Conservation (phyloP, 2,888 invertebrate species). For the Caenorhabditis sp. region DNA sequence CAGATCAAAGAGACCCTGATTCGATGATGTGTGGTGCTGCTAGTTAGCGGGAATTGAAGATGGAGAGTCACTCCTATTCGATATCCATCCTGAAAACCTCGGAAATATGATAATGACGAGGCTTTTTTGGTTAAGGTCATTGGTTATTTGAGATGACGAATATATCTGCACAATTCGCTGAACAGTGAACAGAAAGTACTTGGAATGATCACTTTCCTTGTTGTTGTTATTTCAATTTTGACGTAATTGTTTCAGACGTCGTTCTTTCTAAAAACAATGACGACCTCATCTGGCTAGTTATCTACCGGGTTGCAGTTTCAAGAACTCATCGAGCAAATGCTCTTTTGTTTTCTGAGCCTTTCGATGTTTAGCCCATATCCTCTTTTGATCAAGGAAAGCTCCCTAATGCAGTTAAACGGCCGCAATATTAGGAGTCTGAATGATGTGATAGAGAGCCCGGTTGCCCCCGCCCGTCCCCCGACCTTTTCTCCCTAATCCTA, state of each 20-base stretch:
- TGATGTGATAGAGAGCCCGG: slow-evolving; percentile 9
- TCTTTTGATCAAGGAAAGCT: slow-evolving; percentile 9
- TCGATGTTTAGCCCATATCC: background rate
- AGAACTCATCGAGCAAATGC: background rate
- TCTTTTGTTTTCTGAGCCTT: slow-evolving; percentile 21
- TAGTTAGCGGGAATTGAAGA: background rate
- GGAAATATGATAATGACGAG: background rate
- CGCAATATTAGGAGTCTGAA: background rate
- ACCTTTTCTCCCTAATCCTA: slow-evolving; percentile 23
- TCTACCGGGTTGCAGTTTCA: background rate
- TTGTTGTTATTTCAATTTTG: slow-evolving; percentile 14
- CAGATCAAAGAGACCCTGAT: slow-evolving; percentile 10
- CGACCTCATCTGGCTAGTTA: background rate
- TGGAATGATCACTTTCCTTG: background rate
- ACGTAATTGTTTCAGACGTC: slow-evolving; percentile 23
- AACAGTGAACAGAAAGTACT: background rate
- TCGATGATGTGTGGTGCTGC: background rate
- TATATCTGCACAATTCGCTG: background rate
- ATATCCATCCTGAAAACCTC: too few species aligned
- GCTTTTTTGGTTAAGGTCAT: too few species aligned
- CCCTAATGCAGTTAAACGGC: background rate
- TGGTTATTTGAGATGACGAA: background rate
- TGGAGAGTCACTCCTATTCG: background rate
- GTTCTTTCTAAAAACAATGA: slow-evolving; percentile 18
- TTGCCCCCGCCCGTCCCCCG: background rate